Evolutionary conservation across 1,140 invertebrate species (phyloP), one percentile per base, ranked within the genome.

Genomic region (Zaprionus lachaisei): DNA sequence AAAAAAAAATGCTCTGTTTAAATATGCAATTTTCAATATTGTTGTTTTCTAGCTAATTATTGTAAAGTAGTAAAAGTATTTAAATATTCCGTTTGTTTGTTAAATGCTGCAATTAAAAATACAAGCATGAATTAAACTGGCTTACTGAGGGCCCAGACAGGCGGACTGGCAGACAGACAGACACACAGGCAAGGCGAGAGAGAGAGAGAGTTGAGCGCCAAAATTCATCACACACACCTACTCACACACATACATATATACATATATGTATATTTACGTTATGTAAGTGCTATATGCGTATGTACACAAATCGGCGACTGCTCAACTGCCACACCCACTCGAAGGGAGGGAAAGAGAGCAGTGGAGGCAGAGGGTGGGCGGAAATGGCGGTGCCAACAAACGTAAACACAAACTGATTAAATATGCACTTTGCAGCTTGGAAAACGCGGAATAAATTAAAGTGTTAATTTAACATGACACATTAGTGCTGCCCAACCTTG

Each of bases 401-500:
- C 80, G 87, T 72, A 91, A 86, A 91, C 78, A 89, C 87, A 91
- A 91, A 91, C 79, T 86, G 89, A 91, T 91, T 91, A 89, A 91
- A 91, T 91, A 91, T 91, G 87, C 87, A 91, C 89, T 91, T 91
- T 91, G 89, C 89, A 89, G 77, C 83, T 67, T 78, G 79, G 76
- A 81, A 81, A 89, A 89, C 87, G 89, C 89, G 87, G 87, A 91
- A 91, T 91, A 91, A 91, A 91, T 91, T 91, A 91, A 91, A 91
- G 87, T 91, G 87, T 91, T 91, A 91, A 91, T 91, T 91, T 91
- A 91, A 91, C 89, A 91, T 91, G 87, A 91, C 87, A 91, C 89
- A 91, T 91, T 91, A 91, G 87, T 91, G 83, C 78, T 79, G 74
- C 84, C 81, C 74, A 72, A 41, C 56, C 57, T 38, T 54, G 31